Conservation (phyloP, 2,113 vertebrate genomes). For the Acrocephalus arundinaceus region DNA sequence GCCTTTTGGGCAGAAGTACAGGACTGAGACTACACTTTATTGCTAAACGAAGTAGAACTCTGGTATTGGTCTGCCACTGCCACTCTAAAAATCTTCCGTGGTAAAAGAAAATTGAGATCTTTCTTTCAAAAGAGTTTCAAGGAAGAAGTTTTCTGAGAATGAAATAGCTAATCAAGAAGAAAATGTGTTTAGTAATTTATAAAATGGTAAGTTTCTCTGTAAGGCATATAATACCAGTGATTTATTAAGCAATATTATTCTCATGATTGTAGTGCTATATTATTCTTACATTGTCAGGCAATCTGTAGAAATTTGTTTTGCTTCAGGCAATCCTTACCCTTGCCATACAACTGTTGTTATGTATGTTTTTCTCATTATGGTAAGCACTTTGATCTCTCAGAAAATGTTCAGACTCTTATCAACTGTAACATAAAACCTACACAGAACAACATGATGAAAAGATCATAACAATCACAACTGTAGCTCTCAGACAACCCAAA, state of each 20-base stretch:
- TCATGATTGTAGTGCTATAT: neutral
- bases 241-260: constrained; percentile 38
- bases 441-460: neutral
- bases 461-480: neutral
- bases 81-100: neutral
- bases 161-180: constrained; percentile 34
- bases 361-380: neutral
- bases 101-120: neutral
- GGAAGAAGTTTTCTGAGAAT: neutral
- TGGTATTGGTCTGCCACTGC: neutral
- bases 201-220: neutral
- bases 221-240: neutral
- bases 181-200: neutral
- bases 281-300: constrained; percentile 26
- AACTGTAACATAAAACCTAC: constrained; percentile 26
- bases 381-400: constrained; percentile 34
- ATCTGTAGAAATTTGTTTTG: constrained; percentile 35
- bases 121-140: neutral
- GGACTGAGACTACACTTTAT: neutral
- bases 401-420: constrained; percentile 20
- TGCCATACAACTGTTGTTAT: neutral
- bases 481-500: neutral
- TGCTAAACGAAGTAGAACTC: neutral
- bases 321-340: constrained; percentile 38
- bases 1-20: rapidly evolving